phyloP scores from a whole-genome alignment of 1,140 invertebrate species.

The Neelides sp. region DNA sequence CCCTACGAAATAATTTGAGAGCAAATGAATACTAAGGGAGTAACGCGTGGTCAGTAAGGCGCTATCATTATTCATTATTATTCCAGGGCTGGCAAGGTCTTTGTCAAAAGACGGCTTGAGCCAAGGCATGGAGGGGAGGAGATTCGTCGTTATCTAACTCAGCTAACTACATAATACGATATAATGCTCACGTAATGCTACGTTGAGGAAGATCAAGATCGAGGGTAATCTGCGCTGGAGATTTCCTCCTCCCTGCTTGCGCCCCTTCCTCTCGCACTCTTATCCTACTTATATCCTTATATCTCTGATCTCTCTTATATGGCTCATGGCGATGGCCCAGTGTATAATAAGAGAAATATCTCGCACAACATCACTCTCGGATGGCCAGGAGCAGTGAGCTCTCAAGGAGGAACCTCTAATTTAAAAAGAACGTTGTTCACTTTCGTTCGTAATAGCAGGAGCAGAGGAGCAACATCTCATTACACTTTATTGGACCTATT shows the following conservation, averaged over 20 bases:
- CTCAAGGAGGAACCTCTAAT: too few species aligned
- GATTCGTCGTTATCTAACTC: neutral
- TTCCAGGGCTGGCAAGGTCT: neutral
- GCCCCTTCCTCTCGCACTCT: neutral
- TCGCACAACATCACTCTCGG: neutral
- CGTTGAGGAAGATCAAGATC: conserved; percentile 12
- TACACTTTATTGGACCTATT: too few species aligned
- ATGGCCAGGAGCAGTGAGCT: neutral
- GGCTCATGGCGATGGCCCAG: neutral
- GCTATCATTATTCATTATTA: conserved; percentile 14
- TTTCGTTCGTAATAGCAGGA: too few species aligned
- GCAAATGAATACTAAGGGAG: neutral
- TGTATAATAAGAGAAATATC: conserved; percentile 4
- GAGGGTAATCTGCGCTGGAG: conserved; percentile 7
- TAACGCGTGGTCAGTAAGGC: conserved; percentile 9
- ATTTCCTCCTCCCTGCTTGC: conserved; percentile 4
- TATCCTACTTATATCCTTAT: neutral
- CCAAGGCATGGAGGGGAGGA: neutral
- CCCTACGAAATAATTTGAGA: neutral
- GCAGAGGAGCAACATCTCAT: too few species aligned
- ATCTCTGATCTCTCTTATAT: neutral
- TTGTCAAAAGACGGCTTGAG: neutral
- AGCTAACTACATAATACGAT: conserved; percentile 7
- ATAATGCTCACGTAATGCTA: conserved; percentile 11
- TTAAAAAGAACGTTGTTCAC: too few species aligned